Percentiles rank a stretch among this genome's conserved stretches.
Conservation (phyloP, 2,797 vertebrate species). For the Gobionotothen gibberifrons region DNA sequence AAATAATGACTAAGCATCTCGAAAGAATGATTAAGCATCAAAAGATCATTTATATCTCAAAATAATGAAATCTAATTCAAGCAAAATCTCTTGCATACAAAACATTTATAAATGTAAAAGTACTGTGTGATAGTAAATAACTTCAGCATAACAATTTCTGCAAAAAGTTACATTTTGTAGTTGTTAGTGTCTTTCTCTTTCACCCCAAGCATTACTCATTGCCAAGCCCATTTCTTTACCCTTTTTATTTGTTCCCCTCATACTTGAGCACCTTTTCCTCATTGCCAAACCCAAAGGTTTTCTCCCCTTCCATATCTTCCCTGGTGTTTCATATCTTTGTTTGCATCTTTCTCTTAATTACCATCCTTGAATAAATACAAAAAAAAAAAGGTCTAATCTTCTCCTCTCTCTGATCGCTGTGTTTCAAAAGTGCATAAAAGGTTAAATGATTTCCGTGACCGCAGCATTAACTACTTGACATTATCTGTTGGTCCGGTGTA, state of each 20-base stretch:
- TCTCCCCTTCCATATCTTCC: neutral
- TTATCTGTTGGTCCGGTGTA: neutral
- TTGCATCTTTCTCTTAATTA: conserved; percentile 41
- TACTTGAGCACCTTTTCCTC: neutral
- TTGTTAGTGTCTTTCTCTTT: too few species aligned
- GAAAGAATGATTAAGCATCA: too few species aligned
- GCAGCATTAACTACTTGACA: neutral
- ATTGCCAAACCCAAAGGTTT: neutral
- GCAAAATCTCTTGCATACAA: too few species aligned
- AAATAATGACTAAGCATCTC: too few species aligned
- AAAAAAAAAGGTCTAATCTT: neutral
- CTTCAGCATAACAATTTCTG: too few species aligned
- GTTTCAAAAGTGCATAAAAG: conserved; percentile 14
- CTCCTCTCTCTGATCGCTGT: conserved; percentile 3
- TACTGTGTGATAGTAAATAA: too few species aligned
- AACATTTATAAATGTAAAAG: too few species aligned
- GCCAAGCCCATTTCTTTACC: neutral
- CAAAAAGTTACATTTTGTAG: too few species aligned
- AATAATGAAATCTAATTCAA: too few species aligned
- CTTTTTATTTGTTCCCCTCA: neutral
- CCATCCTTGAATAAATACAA: neutral
- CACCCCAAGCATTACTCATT: too few species aligned
- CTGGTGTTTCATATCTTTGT: conserved; percentile 32
- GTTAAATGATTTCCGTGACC: conserved; percentile 15
- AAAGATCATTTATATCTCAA: too few species aligned